Evolutionary conservation across 2,888 invertebrate species (phyloP).

Genomic region (Aspidiotus rigidus): DNA sequence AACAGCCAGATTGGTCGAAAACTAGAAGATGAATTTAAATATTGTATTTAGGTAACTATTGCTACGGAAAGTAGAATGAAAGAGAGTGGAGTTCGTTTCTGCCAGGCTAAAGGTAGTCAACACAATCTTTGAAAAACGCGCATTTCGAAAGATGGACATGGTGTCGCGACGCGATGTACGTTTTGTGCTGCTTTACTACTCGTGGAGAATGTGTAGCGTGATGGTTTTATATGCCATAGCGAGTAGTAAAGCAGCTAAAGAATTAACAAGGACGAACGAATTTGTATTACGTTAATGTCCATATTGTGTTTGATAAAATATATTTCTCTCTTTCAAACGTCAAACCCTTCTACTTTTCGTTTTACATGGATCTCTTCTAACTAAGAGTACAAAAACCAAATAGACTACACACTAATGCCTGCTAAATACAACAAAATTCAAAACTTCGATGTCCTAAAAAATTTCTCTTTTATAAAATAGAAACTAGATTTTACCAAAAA

Average conservation of each 20-base stretch:
- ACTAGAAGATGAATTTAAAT: neutral
- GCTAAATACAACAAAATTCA: neutral
- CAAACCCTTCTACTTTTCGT: too few species aligned
- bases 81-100: neutral
- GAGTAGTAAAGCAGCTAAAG: too few species aligned
- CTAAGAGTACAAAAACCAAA: neutral
- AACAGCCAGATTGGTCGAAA: neutral
- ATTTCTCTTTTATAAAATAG: conserved; percentile 1
- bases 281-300: too few species aligned
- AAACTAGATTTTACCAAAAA: too few species aligned
- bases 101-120: neutral
- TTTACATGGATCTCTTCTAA: neutral
- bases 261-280: too few species aligned
- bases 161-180: too few species aligned
- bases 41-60: neutral
- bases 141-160: neutral
- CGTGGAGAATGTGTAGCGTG: too few species aligned
- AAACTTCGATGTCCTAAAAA: neutral
- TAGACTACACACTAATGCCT: neutral
- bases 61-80: neutral
- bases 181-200: too few species aligned
- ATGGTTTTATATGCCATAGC: too few species aligned
- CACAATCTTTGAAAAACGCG: neutral
- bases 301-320: too few species aligned
- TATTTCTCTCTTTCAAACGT: too few species aligned